These are phyloP conservation scores for Tiliqua scincoides DNA, from an alignment of 2,113 vertebrate genomes.

Conservation along the genomic window DNA sequence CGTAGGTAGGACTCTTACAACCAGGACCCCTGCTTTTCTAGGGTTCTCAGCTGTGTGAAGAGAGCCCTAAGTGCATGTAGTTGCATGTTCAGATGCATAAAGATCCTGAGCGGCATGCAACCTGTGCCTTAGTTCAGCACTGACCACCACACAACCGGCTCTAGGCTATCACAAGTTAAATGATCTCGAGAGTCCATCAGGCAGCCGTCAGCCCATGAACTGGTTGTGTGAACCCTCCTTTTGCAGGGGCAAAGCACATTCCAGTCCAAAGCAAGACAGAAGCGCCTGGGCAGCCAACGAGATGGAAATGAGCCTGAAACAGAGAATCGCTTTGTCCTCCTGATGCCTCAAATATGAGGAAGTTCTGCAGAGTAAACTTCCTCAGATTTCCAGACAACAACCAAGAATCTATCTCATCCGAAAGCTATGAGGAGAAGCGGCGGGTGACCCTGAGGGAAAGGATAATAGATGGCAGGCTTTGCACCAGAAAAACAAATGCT, in stretches of 20 bases:
- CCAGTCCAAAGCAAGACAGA: not conserved
- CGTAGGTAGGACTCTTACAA: no score
- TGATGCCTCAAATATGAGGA: not conserved
- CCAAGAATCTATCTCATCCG: not conserved
- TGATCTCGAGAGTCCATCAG: no score
- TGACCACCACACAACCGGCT: not conserved
- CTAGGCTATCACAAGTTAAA: no score
- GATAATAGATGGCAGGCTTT: not conserved
- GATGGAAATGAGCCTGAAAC: not conserved
- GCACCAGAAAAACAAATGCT: no score
- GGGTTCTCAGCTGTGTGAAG: no score
- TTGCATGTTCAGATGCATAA: no score
- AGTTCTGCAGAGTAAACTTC: not conserved
- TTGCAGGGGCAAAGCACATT: not conserved
- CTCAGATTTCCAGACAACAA: not conserved
- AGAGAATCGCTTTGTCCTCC: conserved; percentile 4
- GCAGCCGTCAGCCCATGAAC: no score
- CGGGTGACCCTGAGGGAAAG: not conserved
- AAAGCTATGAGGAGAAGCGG: not conserved
- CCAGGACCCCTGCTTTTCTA: no score
- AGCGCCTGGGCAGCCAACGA: not conserved
- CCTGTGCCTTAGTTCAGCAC: not conserved
- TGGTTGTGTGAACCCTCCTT: not conserved
- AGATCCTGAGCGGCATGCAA: no score
- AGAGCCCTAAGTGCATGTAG: no score